A percentile compares a stretch with the other conserved stretches of the same genome.
Evolutionary conservation across 2,888 invertebrate species (phyloP).

Genomic region (Chironomus tentans): DNA sequence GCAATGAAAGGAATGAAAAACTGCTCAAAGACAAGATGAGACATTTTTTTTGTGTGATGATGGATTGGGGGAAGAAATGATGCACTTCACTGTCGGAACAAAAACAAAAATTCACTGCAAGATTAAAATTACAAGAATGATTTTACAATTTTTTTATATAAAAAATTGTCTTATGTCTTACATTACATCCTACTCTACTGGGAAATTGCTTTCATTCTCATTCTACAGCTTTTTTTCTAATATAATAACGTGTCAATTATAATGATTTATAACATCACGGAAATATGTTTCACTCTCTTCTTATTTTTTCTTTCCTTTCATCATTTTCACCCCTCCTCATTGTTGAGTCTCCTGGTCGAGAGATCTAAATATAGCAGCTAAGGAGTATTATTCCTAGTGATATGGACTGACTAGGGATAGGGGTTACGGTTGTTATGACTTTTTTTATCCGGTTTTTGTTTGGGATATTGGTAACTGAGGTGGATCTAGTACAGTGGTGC

Average conservation of each 20-base stretch:
- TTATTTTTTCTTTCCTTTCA: neutral
- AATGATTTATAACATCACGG: constrained; percentile 4
- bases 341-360: neutral
- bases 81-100: neutral
- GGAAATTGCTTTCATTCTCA: neutral
- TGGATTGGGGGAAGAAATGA: neutral
- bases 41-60: neutral
- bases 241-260: constrained; percentile 10
- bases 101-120: neutral
- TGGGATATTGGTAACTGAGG: too few relatives aligned
- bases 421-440: neutral
- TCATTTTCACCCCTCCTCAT: neutral
- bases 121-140: neutral
- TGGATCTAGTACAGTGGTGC: too few relatives aligned
- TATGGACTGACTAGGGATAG: neutral
- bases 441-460: too few relatives aligned
- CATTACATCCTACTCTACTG: neutral
- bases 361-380: neutral
- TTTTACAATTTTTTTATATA: neutral
- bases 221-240: neutral
- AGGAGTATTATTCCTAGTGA: neutral
- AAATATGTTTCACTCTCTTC: neutral
- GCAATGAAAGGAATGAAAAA: neutral
- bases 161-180: neutral
- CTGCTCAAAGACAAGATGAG: neutral